Base-by-base conservation (phyloP, 2,113 vertebrate species). In the Zingel zingel region DNA sequence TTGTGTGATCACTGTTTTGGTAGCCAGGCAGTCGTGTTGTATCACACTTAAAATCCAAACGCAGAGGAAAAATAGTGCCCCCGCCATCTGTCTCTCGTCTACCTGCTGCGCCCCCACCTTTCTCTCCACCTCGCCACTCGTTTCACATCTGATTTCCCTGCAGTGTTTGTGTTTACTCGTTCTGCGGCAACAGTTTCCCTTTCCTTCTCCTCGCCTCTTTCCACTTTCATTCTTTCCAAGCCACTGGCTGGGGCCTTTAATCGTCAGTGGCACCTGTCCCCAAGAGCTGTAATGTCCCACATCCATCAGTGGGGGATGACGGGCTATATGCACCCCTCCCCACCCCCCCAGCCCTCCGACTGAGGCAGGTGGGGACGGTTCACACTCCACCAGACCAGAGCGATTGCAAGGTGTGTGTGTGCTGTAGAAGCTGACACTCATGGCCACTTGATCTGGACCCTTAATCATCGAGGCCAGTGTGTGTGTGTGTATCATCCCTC, bases 191-290 rank as follows among this genome's bases (percentile, higher is more conserved):
- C 93, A 92, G 88, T 93, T 92, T 92, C 83, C 81, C 86, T 88
- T 90, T 88, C 78, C 89, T 83, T 88, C 86, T 85, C 79, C 87
- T 81, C 82, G 59, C 79, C 77, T 79, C 77, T 82, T 83, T 90
- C 87, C 88, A 88, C 86, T 92, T 88, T 89, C 91, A 93, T 92
- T 90, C 91, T 94, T 94, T 95, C 93, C 91, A 54, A 93, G 85
- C 89, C 93, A 92, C 83, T 93, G 92, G 91, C 89, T 91, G 79
- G 84, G 88, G 89, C 91, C 92, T 95, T 94, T 95, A 94, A 94
- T 94, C 94, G 91, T 94, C 89, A 71, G 82, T 90, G 89, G 92
- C 93, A 93, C 94, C 93, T 94, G 94, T 94, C 93, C 92, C 92
- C 94, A 90, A 81, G 91, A 94, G 91, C 93, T 59, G 77, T 95